Percentiles rank a stretch among this genome's conserved stretches.
Evolutionary conservation across 2,888 invertebrate species (phyloP).

Genomic region (Ornithoptera priamus): DNA sequence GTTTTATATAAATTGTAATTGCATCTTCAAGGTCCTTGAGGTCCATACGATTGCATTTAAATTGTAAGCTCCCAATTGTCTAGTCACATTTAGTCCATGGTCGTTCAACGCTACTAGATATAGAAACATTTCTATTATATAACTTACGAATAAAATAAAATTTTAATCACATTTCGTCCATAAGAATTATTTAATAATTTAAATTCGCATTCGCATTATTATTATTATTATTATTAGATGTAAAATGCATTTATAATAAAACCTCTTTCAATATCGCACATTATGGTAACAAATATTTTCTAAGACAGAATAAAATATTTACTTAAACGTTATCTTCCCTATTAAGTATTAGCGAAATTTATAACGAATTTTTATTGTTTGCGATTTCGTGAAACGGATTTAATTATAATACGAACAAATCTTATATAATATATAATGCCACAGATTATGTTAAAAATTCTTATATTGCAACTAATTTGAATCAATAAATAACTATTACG

Average conservation of each 20-base stretch:
- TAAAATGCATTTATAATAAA: constrained; percentile 16
- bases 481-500: background rate
- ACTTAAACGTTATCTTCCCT: constrained; percentile 14
- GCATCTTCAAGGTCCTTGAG: no score
- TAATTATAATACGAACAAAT: background rate
- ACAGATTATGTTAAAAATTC: constrained; percentile 4
- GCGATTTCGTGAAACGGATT: background rate
- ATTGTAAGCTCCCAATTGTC: background rate
- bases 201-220: constrained; percentile 28
- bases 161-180: constrained; percentile 35
- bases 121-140: constrained; percentile 1
- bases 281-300: constrained; percentile 12
- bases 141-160: constrained; percentile 26
- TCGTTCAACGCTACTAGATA: background rate
- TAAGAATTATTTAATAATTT: constrained; percentile 32
- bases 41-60: background rate
- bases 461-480: constrained; percentile 5
- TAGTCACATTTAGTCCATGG: constrained; percentile 6
- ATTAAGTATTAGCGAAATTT: constrained; percentile 20
- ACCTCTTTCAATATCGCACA: constrained; percentile 13
- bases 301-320: constrained; percentile 9
- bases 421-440: background rate
- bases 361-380: constrained; percentile 10
- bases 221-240: background rate
- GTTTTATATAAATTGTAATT: background rate